phyloP scores from a whole-genome alignment of 2,113 vertebrate genomes.

The Corythornis vintsioides region DNA sequence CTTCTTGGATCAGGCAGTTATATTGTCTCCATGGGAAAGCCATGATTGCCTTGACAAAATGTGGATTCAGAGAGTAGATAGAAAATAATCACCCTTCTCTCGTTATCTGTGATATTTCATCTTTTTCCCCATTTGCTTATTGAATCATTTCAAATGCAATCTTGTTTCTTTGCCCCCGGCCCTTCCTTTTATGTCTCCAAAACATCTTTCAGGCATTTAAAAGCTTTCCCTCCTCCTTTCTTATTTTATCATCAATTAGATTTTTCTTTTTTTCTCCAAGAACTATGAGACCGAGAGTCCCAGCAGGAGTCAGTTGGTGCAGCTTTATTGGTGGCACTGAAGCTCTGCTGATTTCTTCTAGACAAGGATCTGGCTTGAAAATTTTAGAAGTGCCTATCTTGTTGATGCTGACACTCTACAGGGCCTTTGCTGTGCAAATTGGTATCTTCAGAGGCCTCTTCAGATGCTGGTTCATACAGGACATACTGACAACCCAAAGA shows the following conservation, averaged over 20 bases:
- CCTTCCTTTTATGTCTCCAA: conserved; percentile 22
- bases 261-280: background rate
- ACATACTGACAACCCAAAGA: background rate
- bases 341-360: background rate
- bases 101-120: conserved; percentile 14
- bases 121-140: conserved; percentile 3
- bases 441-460: background rate
- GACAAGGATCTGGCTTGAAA: background rate
- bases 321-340: background rate
- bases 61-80: background rate
- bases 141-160: background rate
- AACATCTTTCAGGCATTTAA: conserved; percentile 14
- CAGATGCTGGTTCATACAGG: background rate
- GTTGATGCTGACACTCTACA: background rate
- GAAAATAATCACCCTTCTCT: conserved; percentile 1
- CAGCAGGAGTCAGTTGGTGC: background rate
- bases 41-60: conserved; percentile 13
- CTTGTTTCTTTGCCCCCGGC: conserved; percentile 25
- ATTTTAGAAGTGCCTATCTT: background rate
- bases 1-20: background rate
- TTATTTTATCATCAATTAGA: background rate
- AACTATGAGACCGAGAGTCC: background rate
- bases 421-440: background rate
- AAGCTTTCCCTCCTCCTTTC: conserved; percentile 16
- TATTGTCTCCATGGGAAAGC: background rate